A percentile compares a stretch with the other conserved stretches of the same genome.
Conservation (phyloP, 1,140 invertebrate species). For the Scaptomyza graminum region DNA sequence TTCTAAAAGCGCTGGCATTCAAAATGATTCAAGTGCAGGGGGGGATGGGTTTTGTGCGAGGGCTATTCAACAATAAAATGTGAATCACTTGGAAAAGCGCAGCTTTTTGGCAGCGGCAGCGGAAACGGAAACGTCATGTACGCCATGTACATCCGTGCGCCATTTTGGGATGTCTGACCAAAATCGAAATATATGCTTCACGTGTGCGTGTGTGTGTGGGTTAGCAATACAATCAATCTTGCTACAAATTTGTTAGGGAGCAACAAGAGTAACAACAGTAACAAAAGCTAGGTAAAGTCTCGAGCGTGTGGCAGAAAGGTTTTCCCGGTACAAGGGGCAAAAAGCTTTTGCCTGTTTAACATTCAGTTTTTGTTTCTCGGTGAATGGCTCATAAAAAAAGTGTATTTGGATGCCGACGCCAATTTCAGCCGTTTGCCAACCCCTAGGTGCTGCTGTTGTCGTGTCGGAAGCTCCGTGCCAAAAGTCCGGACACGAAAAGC, state of each 20-base stretch:
- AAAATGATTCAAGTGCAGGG: slow-evolving; percentile 10
- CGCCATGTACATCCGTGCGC: slow-evolving; percentile 73
- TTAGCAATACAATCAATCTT: slow-evolving; percentile 77
- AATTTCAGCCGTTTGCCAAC: background rate
- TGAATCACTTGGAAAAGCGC: slow-evolving; percentile 47
- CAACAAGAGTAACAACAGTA: slow-evolving; percentile 37
- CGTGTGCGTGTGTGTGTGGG: slow-evolving; percentile 29
- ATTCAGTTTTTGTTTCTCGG: slow-evolving; percentile 44
- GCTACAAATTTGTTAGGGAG: slow-evolving; percentile 67
- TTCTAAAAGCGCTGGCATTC: slow-evolving; percentile 36
- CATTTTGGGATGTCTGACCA: slow-evolving; percentile 52
- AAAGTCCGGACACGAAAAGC: slow-evolving; percentile 69
- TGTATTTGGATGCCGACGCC: slow-evolving; percentile 16
- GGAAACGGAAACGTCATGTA: slow-evolving; percentile 76
- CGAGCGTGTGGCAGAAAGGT: slow-evolving; percentile 58
- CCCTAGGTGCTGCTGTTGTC: slow-evolving; percentile 32
- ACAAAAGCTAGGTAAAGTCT: slow-evolving; percentile 14
- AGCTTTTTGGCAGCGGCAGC: slow-evolving; percentile 23
- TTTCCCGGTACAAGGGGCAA: slow-evolving; percentile 19
- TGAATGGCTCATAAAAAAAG: slow-evolving; percentile 42
- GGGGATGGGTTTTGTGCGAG: background rate
- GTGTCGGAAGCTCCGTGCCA: slow-evolving; percentile 79
- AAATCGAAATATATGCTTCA: slow-evolving; percentile 25
- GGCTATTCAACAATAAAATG: slow-evolving; percentile 43
- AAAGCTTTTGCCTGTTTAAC: slow-evolving; percentile 56